Evolutionary conservation across 2,888 invertebrate species (phyloP), one percentile per base, ranked within the genome.

Genomic region (Lithophane socia): DNA sequence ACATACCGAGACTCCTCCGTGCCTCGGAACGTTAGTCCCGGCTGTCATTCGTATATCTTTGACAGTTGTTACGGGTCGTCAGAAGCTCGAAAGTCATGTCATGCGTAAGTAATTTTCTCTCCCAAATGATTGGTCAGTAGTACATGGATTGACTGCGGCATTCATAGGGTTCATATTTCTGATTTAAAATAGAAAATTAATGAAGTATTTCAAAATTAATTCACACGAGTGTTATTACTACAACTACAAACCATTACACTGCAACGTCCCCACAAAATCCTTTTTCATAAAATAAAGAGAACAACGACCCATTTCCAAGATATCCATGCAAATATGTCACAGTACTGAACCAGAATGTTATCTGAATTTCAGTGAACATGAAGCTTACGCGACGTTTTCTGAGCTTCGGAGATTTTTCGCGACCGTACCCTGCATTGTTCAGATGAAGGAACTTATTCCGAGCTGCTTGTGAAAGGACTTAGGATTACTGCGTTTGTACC

Each of bases 361-460:
- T 76, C 54, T 54, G 65, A 75, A 76, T 76, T 69, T 70, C 65
- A 72, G 60, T 63, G 52, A 79, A 75, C 66, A 75, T 75, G 70
- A 61, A 81, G 71, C 68, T 75, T 72, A 52, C 58, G 70, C 66
- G 24, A 47, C 73, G 18, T 73, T 82, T 76, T 82, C 54, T 77
- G 49, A 73, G 44, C 42, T 58, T 49, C 12, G 24, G 44, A 88
- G 75, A 84, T 86, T 86, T 86, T 88, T 75, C 72, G 29, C 69
- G 73, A 78, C 75, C 67, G n/a, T 56, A 29, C 71, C n/a, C 75
- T 74, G 83, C 79, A 79, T 77, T 72, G 79, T 71, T 73, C 60
- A 68, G 84, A 87, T 86, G 81, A 83, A 77, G 56, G 70, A 71
- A 75, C 44, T 87, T 87, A 87, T 78, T 73, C 63, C 37, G n/a